These are phyloP conservation scores for Neolamprologus tretocephalus DNA, from an alignment of 2,113 vertebrate genomes.

Conservation along the genomic window DNA sequence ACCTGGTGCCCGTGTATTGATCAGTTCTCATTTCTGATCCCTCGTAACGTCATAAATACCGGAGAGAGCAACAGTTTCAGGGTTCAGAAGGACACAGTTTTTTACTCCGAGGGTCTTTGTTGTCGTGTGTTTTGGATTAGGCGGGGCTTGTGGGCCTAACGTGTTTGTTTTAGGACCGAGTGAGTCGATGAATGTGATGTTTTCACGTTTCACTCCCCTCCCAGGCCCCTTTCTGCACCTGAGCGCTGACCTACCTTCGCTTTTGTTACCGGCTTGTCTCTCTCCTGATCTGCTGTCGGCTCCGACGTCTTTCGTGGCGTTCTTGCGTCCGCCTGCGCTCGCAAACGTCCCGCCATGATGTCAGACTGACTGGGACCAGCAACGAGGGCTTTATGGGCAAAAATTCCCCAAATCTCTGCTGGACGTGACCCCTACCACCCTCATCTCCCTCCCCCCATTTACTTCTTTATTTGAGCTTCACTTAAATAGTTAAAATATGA, in stretches of 20 bases:
- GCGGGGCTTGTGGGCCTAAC: fast-evolving
- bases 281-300: neutral
- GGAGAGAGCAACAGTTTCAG: fast-evolving
- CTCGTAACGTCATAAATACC: neutral
- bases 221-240: fast-evolving
- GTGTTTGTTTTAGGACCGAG: neutral
- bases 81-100: fast-evolving
- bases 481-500: neutral
- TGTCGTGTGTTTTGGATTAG: neutral
- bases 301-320: fast-evolving
- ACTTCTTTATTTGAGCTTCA: neutral
- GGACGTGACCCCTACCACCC: neutral
- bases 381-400: neutral
- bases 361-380: neutral
- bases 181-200: neutral
- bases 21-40: neutral
- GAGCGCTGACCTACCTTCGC: neutral
- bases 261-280: fast-evolving
- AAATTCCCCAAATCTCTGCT: neutral
- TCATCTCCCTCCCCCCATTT: neutral
- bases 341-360: fast-evolving
- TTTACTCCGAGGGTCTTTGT: neutral
- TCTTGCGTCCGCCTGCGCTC: fast-evolving
- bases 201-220: neutral
- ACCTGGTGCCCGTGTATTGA: neutral